Percentiles rank a stretch among this genome's conserved stretches.
These are phyloP conservation scores for Platypus cylindrus DNA, from an alignment of 2,888 invertebrate genomes.

Conservation along the genomic window DNA sequence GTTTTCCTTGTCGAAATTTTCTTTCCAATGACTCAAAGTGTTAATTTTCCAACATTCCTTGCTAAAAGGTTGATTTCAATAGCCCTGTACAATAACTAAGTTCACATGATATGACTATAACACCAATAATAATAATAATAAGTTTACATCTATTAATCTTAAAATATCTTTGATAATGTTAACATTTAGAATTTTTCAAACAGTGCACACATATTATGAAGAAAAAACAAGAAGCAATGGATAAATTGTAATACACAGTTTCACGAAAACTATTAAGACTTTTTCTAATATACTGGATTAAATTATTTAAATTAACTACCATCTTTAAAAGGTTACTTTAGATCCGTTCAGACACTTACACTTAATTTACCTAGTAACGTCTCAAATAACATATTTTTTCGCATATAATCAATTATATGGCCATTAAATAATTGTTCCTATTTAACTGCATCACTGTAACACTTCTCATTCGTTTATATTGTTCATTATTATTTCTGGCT, in stretches of 20 bases:
- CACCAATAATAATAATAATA: conserved; percentile 2
- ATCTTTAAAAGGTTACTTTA: too few species aligned
- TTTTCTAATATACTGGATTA: too few species aligned
- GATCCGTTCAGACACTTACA: too few species aligned
- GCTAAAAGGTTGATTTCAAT: conserved; percentile 4
- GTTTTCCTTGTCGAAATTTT: conserved; percentile 2
- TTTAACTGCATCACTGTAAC: too few species aligned
- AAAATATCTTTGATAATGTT: neutral
- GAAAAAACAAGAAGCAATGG: neutral
- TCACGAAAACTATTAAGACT: too few species aligned
- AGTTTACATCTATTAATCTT: neutral
- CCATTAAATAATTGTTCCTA: too few species aligned
- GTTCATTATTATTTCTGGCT: too few species aligned
- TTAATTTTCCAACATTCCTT: conserved; percentile 3
- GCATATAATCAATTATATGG: too few species aligned
- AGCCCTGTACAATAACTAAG: conserved; percentile 1
- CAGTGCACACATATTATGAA: neutral
- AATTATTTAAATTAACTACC: too few species aligned
- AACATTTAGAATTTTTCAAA: neutral
- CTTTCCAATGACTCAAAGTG: conserved; percentile 1
- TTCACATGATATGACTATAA: conserved; percentile 6
- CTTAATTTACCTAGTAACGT: too few species aligned
- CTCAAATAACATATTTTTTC: too few species aligned
- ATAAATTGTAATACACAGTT: neutral
- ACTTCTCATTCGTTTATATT: too few species aligned